Base-by-base conservation (phyloP, 1,140 invertebrate species). In the Drosophila bocki region DNA sequence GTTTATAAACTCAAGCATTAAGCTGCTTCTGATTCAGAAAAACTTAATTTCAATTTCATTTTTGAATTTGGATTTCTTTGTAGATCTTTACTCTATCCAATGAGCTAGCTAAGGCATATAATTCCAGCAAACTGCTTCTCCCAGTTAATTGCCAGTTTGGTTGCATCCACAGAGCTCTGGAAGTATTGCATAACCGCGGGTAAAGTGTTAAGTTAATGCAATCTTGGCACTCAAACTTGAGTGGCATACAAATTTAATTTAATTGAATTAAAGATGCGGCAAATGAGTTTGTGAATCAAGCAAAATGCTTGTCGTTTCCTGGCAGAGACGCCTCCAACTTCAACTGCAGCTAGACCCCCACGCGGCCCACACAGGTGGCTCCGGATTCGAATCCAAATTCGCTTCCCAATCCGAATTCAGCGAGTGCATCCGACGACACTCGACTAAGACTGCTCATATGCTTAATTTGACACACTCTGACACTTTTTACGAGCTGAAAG, bases 381-480 rank as follows among this genome's bases (percentile, higher is more conserved):
- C 7, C 29, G n/a, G 8, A 11, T 54, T 3, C 50, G 29, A 13
- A 15, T 32, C 9, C 8, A 15, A n/a, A 9, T 22, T 19, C 1
- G 32, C 50, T 53, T 19, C 32, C 17, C 3, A 19, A 26, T n/a
- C 6, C 29, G 6, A 51, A 54, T 39, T 15, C 65, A 57, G 15
- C 42, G 3, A 56, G 17, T 78, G 64, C 64, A 78, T 42, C 44
- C 45, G 37, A 69, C 45, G 68, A 41, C 64, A 41, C 26, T 41
- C 19, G 42, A 48, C 33, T n/a, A 11, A 51, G 19, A 13, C 33
- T 48, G 35, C 62, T 51, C 54, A 72, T 72, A 63, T 60, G 62
- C 42, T 47, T 83, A 83, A 88, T 87, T 88, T 88, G 83, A 88
- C 84, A 80, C 69, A 68, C 45, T 71, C 84, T 68, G 69, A 77